phyloP scores from a whole-genome alignment of 2,888 invertebrate genomes.

The Tetropium fuscum region DNA sequence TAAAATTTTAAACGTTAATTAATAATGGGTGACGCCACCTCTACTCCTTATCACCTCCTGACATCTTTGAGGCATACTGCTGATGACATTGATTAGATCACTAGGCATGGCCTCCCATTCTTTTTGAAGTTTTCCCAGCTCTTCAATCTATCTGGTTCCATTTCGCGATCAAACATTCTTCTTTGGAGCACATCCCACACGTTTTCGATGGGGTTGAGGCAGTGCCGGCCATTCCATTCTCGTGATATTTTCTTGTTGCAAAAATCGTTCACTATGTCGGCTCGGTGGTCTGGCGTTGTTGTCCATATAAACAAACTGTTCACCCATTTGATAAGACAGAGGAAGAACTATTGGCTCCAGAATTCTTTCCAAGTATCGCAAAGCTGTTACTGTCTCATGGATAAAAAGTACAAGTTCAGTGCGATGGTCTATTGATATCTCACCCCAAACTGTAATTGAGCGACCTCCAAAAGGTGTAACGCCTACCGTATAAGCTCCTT shows the following conservation, averaged over 20 bases:
- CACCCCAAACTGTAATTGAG: too few relatives aligned
- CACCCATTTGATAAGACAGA: too few relatives aligned
- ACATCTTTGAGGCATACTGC: slow-evolving; percentile 2
- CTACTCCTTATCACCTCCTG: background rate
- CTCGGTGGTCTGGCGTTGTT: background rate
- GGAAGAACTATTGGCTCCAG: too few relatives aligned
- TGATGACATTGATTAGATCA: background rate
- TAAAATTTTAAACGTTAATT: background rate
- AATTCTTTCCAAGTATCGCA: too few relatives aligned
- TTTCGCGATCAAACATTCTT: slow-evolving; percentile 3
- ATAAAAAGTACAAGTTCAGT: too few relatives aligned
- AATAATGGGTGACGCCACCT: background rate
- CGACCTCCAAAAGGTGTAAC: too few relatives aligned
- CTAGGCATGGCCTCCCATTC: background rate
- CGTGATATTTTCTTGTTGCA: too few relatives aligned
- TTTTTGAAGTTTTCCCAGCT: background rate
- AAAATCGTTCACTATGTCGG: background rate
- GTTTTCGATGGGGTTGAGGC: background rate
- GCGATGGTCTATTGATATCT: too few relatives aligned
- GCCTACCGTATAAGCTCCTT: too few relatives aligned
- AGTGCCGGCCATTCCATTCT: background rate
- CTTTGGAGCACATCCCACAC: background rate
- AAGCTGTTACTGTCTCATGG: too few relatives aligned
- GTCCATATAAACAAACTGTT: too few relatives aligned
- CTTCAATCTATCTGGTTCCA: background rate